Evolutionary conservation across 1,140 invertebrate species (phyloP).

Genomic region (Hirudo medicinalis): DNA sequence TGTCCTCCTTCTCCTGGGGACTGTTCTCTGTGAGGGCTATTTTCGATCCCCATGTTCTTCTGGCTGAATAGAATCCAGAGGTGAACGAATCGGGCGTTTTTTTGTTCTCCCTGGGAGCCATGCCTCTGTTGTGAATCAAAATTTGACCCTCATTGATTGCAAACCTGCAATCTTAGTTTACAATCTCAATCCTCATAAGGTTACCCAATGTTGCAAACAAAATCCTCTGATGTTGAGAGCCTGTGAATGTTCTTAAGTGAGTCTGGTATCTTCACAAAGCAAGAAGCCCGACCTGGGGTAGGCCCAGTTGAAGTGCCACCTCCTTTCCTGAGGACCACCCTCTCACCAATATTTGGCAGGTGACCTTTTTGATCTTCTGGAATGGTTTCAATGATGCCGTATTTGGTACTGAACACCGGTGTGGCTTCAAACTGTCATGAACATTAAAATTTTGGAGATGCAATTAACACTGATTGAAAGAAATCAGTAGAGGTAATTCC

Average conservation of each 20-base stretch:
- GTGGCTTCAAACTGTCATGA: background rate
- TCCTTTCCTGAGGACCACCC: background rate
- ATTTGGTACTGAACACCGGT: background rate
- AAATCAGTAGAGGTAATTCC: background rate
- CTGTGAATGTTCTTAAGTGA: conserved; percentile 6
- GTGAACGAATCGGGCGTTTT: no score
- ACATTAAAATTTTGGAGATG: no score
- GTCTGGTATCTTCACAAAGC: background rate
- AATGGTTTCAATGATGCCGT: background rate
- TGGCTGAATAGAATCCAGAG: no score
- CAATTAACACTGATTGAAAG: no score
- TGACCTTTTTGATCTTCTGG: background rate
- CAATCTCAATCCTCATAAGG: background rate
- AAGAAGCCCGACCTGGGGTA: background rate
- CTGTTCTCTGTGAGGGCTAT: no score
- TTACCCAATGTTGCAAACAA: conserved; percentile 3
- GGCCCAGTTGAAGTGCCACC: background rate
- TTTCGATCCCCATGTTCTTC: no score
- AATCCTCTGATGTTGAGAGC: conserved; percentile 1
- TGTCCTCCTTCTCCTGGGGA: no score
- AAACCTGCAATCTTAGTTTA: no score
- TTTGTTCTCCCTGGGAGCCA: no score
- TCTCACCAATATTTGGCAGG: background rate
- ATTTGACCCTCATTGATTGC: no score
- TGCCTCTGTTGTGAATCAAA: no score